Base-by-base conservation (phyloP, 2,888 invertebrate species). In the Protodeltote pygarga region DNA sequence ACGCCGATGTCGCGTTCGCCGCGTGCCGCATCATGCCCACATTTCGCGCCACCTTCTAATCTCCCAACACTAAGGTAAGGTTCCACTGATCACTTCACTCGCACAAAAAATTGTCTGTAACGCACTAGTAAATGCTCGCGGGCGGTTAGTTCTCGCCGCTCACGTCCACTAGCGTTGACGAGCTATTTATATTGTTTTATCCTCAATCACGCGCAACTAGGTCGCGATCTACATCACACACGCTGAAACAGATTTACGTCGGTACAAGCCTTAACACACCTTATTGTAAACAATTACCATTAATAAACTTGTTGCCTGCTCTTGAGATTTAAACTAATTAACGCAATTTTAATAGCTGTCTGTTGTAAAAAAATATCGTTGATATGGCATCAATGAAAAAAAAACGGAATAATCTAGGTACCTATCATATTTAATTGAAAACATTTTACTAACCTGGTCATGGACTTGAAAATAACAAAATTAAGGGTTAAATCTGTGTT, bases 171-270 rank as follows among this genome's bases (percentile, higher is more conserved):
- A 77, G 65, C 86, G 85, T 84, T 86, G 86, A 89, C 85, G 87
- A 82, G 85, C 89, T 92, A 91, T 91, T 92, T 89, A 89, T 92
- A 91, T 89, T 89, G 89, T 90, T 90, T 89, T 89, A 89, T 89
- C 89, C 91, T 90, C 89, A 88, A 89, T 87, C 89, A 87, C 85
- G 83, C 83, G 80, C 85, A 92, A 89, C 84, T 91, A 80, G 91
- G 90, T 88, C 90, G 87, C 85, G 86, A 82, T 87, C 88, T 79
- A 88, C 85, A 88, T 89, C 81, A 83, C 81, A 79, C 79, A 79
- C 79, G 79, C 81, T 81, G 77, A 77, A 81, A 80, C 76, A 80
- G 79, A 81, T 81, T 79, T 72, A 77, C 73, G 76, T 77, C 62
- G 65, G 63, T 67, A 71, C 65, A 48, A 73, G 69, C 61, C 69